Conservation (phyloP, 2,113 vertebrate genomes). For the Oriolus oriolus region DNA sequence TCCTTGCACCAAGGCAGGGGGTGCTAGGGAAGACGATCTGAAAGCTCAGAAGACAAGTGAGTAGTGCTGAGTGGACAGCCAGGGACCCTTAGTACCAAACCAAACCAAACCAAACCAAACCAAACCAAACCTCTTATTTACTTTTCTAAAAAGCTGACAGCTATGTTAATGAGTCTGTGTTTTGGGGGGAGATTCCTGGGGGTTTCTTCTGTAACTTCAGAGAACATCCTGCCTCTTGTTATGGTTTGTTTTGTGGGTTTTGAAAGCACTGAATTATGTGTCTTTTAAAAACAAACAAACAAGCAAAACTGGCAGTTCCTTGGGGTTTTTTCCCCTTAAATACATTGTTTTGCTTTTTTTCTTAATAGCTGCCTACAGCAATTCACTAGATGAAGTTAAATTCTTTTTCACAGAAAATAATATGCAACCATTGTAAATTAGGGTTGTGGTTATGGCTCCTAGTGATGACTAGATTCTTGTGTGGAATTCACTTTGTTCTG, state of each 20-base stretch:
- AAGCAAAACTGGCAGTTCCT: neutral
- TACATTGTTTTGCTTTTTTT: neutral
- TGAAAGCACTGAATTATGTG: neutral
- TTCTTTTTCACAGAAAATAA: neutral
- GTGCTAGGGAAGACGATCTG: neutral
- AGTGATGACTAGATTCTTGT: neutral
- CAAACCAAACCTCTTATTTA: neutral
- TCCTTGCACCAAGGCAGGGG: neutral
- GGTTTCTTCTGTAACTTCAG: neutral
- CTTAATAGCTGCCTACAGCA: neutral
- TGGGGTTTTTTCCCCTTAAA: neutral
- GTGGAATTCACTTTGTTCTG: neutral
- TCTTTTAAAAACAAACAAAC: neutral
- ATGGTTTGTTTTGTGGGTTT: neutral
- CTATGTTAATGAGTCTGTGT: neutral
- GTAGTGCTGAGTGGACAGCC: neutral
- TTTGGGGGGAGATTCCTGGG: neutral
- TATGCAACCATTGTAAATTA: neutral
- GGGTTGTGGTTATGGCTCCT: neutral
- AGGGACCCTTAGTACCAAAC: neutral
- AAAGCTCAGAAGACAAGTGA: neutral
- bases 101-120: neutral
- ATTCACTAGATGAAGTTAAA: neutral
- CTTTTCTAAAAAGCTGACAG: neutral
- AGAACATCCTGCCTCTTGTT: neutral